Evolutionary conservation across 2,797 vertebrate species (phyloP).

Genomic region (Bovichtus diacanthus): DNA sequence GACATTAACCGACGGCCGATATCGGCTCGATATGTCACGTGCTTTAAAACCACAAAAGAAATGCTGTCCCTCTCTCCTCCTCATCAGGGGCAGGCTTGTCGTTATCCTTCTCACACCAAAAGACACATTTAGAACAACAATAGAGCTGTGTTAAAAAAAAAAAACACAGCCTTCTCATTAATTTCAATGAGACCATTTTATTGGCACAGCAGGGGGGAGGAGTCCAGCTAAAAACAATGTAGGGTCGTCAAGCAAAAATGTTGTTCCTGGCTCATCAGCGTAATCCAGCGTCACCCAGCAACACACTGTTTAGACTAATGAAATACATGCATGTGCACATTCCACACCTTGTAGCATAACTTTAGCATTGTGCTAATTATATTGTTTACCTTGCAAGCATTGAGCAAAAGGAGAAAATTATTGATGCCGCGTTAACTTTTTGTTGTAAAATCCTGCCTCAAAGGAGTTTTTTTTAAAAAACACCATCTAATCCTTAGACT

Average conservation of each 20-base stretch:
- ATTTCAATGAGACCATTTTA: conserved; percentile 51
- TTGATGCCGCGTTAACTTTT: background rate
- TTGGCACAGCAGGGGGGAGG: conserved; percentile 30
- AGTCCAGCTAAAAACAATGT: background rate
- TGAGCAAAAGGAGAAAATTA: background rate
- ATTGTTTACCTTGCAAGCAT: conserved; percentile 13
- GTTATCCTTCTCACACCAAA: conserved; percentile 42
- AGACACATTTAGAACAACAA: conserved; percentile 54
- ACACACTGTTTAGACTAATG: conserved; percentile 26
- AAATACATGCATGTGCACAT: conserved; percentile 7
- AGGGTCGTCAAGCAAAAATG: conserved; percentile 2
- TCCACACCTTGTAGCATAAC: background rate
- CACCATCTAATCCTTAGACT: conserved; percentile 15
- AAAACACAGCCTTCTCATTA: conserved; percentile 59
- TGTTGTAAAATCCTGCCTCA: conserved; percentile 16
- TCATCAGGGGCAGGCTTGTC: conserved; percentile 17
- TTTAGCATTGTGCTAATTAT: background rate
- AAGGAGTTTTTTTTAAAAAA: background rate
- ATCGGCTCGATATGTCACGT: no score
- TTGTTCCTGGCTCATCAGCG: conserved; percentile 32
- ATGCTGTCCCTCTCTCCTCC: conserved; percentile 12
- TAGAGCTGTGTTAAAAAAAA: conserved; percentile 43
- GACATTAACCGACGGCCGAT: no score
- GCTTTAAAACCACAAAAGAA: conserved; percentile 49
- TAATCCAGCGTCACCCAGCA: conserved; percentile 34